phyloP scores from a whole-genome alignment of 2,113 vertebrate genomes.

The Oxygymnocypris stewartii region DNA sequence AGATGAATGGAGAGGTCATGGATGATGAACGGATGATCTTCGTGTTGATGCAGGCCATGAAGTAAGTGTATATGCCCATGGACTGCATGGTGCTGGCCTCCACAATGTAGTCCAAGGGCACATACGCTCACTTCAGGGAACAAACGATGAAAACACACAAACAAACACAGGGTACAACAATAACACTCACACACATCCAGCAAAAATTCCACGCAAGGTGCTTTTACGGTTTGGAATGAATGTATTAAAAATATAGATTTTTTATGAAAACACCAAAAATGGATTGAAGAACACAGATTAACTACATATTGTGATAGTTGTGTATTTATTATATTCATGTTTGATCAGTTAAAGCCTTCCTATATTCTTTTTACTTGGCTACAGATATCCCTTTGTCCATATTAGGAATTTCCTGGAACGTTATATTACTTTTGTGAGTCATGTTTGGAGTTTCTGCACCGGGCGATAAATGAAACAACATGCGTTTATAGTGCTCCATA shows the following conservation, averaged over 20 bases:
- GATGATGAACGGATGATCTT: slow-evolving; percentile 63
- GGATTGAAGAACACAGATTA: not conserved
- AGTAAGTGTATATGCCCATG: slow-evolving; percentile 99
- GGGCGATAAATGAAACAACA: too few relatives aligned
- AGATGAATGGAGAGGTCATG: slow-evolving; percentile 53
- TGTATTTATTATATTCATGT: not conserved
- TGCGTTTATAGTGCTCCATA: too few relatives aligned
- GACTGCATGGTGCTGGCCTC: slow-evolving; percentile 99
- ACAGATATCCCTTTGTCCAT: not conserved
- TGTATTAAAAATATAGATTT: not conserved
- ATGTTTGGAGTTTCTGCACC: not conserved
- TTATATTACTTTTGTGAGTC: not conserved
- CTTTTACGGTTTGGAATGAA: not conserved
- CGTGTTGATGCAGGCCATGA: slow-evolving; percentile 96
- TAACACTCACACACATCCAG: not conserved
- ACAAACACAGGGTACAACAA: not conserved
- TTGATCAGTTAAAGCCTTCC: not conserved
- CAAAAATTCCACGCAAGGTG: not conserved
- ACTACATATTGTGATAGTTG: too few relatives aligned
- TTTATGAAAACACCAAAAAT: too few relatives aligned
- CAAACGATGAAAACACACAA: slow-evolving; percentile 25
- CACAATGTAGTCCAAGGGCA: slow-evolving; percentile 99
- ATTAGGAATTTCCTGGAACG: not conserved
- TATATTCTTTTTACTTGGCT: not conserved
- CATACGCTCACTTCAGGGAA: slow-evolving; percentile 78